Conservation (phyloP, 2,113 vertebrate genomes). For the Cepphus grylle region DNA sequence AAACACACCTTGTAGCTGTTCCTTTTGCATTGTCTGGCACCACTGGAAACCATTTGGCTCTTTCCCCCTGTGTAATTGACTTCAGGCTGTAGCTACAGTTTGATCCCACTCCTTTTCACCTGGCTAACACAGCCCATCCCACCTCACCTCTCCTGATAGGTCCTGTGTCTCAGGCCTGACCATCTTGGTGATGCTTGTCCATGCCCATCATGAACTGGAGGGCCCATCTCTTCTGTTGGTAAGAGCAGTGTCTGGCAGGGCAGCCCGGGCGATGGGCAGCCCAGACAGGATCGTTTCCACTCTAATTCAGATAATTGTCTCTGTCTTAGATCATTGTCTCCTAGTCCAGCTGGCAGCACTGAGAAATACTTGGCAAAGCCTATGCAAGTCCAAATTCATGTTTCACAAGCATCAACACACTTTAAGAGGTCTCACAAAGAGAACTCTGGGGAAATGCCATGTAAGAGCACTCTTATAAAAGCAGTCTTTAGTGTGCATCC, state of each 20-base stretch:
- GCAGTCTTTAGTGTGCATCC: background rate
- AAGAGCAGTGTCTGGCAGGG: background rate
- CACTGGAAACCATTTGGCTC: background rate
- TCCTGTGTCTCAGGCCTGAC: background rate
- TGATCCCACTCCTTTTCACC: background rate
- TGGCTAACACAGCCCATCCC: background rate
- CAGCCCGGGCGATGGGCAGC: background rate
- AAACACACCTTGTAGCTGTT: background rate
- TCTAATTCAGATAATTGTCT: background rate
- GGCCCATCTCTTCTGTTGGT: background rate
- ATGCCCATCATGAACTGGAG: background rate
- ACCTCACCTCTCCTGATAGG: background rate
- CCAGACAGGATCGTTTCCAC: background rate
- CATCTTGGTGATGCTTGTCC: background rate
- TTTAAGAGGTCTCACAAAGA: background rate
- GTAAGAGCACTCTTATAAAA: background rate
- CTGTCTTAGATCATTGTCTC: background rate
- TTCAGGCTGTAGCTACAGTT: background rate
- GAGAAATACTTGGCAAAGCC: background rate
- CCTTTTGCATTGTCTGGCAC: background rate
- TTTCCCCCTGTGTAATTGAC: background rate
- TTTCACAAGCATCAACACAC: background rate
- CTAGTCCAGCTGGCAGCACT: background rate
- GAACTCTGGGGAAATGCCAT: background rate
- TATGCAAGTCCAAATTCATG: background rate